Base-by-base conservation (phyloP, 2,113 vertebrate genomes). In the Turnix velox region DNA sequence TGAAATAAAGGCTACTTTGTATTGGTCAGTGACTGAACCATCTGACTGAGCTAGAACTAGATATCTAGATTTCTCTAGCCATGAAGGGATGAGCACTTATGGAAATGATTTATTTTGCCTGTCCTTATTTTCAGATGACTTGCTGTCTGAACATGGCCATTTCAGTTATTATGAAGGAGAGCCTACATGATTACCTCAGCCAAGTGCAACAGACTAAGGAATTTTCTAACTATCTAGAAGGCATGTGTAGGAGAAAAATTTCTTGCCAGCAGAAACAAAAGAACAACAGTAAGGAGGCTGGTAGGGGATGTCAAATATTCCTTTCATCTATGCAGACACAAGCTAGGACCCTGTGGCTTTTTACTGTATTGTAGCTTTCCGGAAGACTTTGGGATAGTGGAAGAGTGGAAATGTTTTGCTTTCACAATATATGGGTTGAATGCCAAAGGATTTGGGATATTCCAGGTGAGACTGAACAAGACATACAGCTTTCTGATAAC, bases 271-370 rank as follows among this genome's bases (percentile, higher is more conserved):
- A 93, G 23, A 46, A 86, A 14, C 4, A 54, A 86, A 58, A 39
- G 25, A 58, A 48, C 37, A 83, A 6, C 39, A 55, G 8, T 77
- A 39, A 83, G 54, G 67, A 66, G 24, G 48, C 46, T 73, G 23
- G 17, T 61, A 46, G 25, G 35, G 28, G 14, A 16, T 92, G 77
- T 55, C 58, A 87, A 74, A 86, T 92, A 74, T 52, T 87, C 65
- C 52, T 92, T 88, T 93, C 65, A 65, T 81, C 83, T 95, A 55
- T 92, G 88, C 93, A 96, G 76, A 78, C 57, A 74, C 43, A 76
- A 87, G 33, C 45, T 48, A 81, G 69, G 72, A 84, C 31, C 27
- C 57, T 68, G 48, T 92, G 67, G 79, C 72, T 88, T 92, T 62
- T 42, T 81, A 37, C 46, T 71, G 0, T 24, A 23, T 81, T 84